Base-by-base conservation (phyloP, 2,113 vertebrate genomes). In the Prinia subflava region DNA sequence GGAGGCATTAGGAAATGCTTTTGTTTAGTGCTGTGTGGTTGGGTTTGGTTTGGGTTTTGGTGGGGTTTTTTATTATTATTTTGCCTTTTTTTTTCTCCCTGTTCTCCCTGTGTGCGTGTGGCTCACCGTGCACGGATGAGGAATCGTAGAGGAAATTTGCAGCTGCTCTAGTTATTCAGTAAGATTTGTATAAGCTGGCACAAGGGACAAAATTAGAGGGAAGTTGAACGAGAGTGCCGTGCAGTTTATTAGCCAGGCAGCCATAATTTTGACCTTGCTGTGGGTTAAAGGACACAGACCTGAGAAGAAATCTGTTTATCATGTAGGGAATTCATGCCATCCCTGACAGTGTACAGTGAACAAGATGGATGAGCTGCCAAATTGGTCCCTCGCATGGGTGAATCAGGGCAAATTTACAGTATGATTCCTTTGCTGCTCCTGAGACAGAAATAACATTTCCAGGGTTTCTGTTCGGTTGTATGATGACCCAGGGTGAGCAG, bases 331-430 rank as follows among this genome's bases (percentile, higher is more conserved):
- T 97, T 95, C 96, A 44, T 97, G 98, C 95, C 97, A 92, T 97
- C 97, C 97, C 95, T 98, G 98, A 98, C 98, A 98, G 97, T 91
- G 77, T 94, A 91, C 96, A 90, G 96, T 98, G 98, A 98, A 73
- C 97, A 98, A 98, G 98, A 98, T 97, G 97, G 98, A 98, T 98
- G 98, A 97, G 83, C 97, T 98, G 98, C 97, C 98, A 98, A 71
- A 94, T 77, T 91, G 93, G 97, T 96, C 97, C 97, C 95, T 98
- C 95, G 98, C 98, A 95, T 98, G 98, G 97, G 96, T 98, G 98
- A 96, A 97, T 97, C 98, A 94, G 97, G 97, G 97, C 97, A 97
- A 85, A 97, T 98, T 98, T 97, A 98, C 97, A 97, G 97, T 97
- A 93, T 65, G 56, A 71, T 95, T 97, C 95, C 95, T 97, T 47